phyloP scores from a whole-genome alignment of 2,888 invertebrate species.

The Ennomos erosarius region DNA sequence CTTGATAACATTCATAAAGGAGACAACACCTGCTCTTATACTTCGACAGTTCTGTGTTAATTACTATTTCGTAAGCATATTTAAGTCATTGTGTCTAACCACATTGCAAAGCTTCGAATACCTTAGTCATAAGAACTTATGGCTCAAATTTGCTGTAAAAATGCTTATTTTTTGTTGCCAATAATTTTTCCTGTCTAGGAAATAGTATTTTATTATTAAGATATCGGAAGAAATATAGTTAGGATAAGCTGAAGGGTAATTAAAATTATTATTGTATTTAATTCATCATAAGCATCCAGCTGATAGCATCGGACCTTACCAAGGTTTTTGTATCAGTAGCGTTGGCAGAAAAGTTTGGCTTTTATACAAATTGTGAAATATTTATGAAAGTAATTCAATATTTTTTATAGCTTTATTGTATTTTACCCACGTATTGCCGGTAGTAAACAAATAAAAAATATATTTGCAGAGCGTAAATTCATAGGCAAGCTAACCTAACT shows the following conservation, averaged over 20 bases:
- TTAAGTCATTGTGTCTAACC: conserved; percentile 2
- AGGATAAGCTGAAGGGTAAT: conserved; percentile 54
- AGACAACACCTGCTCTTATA: conserved; percentile 40
- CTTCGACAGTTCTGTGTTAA: conserved; percentile 23
- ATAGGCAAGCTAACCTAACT: too few relatives aligned
- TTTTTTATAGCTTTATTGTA: too few relatives aligned
- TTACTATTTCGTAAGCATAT: conserved; percentile 12
- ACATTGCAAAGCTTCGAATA: background rate
- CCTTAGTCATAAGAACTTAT: background rate
- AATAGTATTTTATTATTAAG: conserved; percentile 30
- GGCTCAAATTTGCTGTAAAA: conserved; percentile 4
- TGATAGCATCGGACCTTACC: conserved; percentile 66
- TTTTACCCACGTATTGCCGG: background rate
- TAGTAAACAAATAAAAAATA: too few relatives aligned
- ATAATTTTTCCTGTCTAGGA: conserved; percentile 19
- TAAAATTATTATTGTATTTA: conserved; percentile 72
- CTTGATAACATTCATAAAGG: conserved; percentile 33
- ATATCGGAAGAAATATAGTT: conserved; percentile 30
- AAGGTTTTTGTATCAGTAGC: conserved; percentile 65
- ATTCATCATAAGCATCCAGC: conserved; percentile 68
- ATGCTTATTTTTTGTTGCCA: background rate
- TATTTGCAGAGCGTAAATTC: too few relatives aligned
- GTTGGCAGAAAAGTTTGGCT: conserved; percentile 45
- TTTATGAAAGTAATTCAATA: too few relatives aligned
- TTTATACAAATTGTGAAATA: too few relatives aligned